A percentile compares a stretch with the other conserved stretches of the same genome.
Conservation (phyloP, 2,113 vertebrate species). For the Alligator mississippiensis region DNA sequence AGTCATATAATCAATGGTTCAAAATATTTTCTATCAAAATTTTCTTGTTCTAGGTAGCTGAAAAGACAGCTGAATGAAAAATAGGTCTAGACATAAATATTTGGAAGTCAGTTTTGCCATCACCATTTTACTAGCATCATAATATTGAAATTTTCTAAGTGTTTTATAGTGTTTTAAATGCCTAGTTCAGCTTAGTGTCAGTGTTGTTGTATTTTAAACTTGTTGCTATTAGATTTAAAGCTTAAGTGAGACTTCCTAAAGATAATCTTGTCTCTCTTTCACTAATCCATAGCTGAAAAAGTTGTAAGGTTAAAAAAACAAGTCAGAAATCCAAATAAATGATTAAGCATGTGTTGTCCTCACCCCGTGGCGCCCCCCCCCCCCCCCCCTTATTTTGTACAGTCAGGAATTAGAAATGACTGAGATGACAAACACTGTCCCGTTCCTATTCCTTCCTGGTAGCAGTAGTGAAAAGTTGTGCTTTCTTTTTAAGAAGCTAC, state of each 20-base stretch:
- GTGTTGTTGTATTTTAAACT: neutral
- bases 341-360: neutral
- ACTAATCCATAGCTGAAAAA: neutral
- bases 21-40: neutral
- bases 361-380: neutral
- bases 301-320: neutral
- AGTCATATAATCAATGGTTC: rapidly evolving
- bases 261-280: neutral
- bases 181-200: neutral
- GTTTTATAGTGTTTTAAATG: neutral
- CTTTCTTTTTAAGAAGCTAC: neutral
- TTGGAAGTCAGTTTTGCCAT: neutral
- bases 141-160: neutral
- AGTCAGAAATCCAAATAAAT: neutral
- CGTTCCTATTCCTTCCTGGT: neutral
- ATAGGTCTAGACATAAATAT: neutral
- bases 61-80: neutral
- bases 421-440: neutral
- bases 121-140: neutral
- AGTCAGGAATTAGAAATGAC: neutral
- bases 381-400: neutral
- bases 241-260: neutral
- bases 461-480: neutral
- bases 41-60: neutral
- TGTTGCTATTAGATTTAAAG: neutral